These are phyloP conservation scores for Arnoldichthys spilopterus DNA, from an alignment of 2,797 vertebrate genomes.

Conservation along the genomic window DNA sequence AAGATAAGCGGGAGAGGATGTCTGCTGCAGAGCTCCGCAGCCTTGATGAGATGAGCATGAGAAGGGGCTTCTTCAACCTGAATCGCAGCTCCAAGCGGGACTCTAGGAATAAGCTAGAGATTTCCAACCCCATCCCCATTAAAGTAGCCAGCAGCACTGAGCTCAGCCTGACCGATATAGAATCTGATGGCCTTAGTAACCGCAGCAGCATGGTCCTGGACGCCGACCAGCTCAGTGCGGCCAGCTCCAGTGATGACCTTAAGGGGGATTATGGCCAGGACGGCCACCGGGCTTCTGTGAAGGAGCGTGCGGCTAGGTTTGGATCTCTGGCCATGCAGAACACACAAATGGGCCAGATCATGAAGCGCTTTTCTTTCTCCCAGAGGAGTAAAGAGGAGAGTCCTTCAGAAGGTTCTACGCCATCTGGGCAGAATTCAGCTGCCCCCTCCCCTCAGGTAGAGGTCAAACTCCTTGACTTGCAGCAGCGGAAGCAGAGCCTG, in stretches of 20 bases:
- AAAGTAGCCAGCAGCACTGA: conserved; percentile 93
- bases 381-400: conserved; percentile 94
- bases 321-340: conserved; percentile 94
- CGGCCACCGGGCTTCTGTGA: conserved; percentile 86
- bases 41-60: conserved; percentile 96
- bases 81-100: conserved; percentile 92
- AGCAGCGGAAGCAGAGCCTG: conserved; percentile 76
- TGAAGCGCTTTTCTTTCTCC: conserved; percentile 96
- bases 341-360: conserved; percentile 91
- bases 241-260: conserved; percentile 95
- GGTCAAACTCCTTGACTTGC: conserved; percentile 83
- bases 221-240: conserved; percentile 88
- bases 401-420: conserved; percentile 90
- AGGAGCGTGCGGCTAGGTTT: conserved; percentile 91
- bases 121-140: conserved; percentile 97
- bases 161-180: conserved; percentile 91
- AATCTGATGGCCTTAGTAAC: conserved; percentile 89
- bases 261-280: conserved; percentile 79
- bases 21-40: conserved; percentile 92
- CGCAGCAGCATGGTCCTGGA: conserved; percentile 90
- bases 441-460: conserved; percentile 93
- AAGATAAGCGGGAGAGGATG: conserved; percentile 96
- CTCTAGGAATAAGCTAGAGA: conserved; percentile 90
- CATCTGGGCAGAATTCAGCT: conserved; percentile 89
- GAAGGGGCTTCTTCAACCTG: conserved; percentile 95